Evolutionary conservation across 1,140 invertebrate species (phyloP).

Genomic region (Ips nitidus): DNA sequence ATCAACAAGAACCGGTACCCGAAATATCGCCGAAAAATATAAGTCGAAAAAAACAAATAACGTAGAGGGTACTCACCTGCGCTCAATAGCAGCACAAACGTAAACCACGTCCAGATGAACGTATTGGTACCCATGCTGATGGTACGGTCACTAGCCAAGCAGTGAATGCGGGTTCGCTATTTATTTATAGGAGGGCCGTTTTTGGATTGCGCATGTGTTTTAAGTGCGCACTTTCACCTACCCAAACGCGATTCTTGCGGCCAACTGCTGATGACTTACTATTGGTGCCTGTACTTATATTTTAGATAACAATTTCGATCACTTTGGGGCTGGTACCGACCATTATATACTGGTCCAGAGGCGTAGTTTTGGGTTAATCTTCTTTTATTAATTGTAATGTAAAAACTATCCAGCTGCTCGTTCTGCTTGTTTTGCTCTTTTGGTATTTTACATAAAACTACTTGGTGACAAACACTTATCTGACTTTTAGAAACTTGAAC

Average conservation of each 20-base stretch:
- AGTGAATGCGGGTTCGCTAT: slow-evolving; percentile 47
- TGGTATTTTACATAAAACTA: too few species aligned
- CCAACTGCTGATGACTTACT: slow-evolving; percentile 40
- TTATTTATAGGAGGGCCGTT: slow-evolving; percentile 51
- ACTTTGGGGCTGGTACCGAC: slow-evolving; percentile 1
- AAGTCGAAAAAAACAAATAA: background rate
- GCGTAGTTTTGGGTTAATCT: background rate
- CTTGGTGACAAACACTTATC: too few species aligned
- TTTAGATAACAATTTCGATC: slow-evolving; percentile 34
- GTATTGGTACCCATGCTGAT: slow-evolving; percentile 48
- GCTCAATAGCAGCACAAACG: slow-evolving; percentile 27
- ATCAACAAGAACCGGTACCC: background rate
- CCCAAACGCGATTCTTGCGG: slow-evolving; percentile 31
- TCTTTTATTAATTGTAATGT: too few species aligned
- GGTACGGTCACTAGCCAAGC: slow-evolving; percentile 52
- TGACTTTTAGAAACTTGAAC: too few species aligned
- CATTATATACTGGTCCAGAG: background rate
- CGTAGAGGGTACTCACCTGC: slow-evolving; percentile 45
- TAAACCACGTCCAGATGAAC: slow-evolving; percentile 49
- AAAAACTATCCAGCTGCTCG: too few species aligned
- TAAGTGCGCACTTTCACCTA: slow-evolving; percentile 46
- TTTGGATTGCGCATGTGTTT: slow-evolving; percentile 47
- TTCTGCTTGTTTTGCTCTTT: too few species aligned
- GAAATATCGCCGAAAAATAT: slow-evolving; percentile 4
- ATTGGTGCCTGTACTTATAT: slow-evolving; percentile 52